Percentiles rank a stretch among this genome's conserved stretches.
Evolutionary conservation across 2,113 vertebrate genomes (phyloP).

Genomic region (Ptyas mucosa): DNA sequence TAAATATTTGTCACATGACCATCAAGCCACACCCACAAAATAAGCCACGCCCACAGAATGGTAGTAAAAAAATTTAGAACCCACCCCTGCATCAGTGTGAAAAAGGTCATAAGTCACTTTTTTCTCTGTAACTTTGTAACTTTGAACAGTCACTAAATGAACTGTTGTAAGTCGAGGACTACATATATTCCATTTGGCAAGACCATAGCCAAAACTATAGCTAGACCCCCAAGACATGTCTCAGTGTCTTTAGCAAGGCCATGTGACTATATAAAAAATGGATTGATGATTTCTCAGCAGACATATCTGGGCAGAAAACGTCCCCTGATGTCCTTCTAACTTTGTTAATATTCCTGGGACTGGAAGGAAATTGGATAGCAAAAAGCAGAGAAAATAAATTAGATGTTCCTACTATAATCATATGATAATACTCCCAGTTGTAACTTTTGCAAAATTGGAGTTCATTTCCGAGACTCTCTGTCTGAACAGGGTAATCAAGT

Average conservation of each 20-base stretch:
- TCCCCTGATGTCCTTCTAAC: neutral
- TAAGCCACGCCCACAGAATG: too few species aligned
- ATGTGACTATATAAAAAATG: neutral
- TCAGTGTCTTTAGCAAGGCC: neutral
- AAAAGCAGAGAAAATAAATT: neutral
- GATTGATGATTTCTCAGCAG: neutral
- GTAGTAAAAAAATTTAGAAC: too few species aligned
- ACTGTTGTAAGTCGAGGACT: neutral
- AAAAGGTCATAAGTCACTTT: neutral
- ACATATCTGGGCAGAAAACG: neutral
- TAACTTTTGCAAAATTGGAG: constrained; percentile 21
- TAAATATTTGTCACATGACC: too few species aligned
- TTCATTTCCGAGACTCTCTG: constrained; percentile 15
- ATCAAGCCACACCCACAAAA: too few species aligned
- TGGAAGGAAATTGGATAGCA: neutral
- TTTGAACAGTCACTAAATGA: neutral
- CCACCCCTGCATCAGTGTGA: too few species aligned
- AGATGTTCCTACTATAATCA: neutral
- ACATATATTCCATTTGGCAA: neutral
- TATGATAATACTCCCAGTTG: constrained; percentile 14
- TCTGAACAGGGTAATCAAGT: constrained; percentile 6
- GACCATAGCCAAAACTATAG: neutral
- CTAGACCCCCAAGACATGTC: neutral
- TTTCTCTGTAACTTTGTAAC: neutral
- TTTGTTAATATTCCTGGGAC: neutral